phyloP scores from a whole-genome alignment of 2,113 vertebrate species.

The Spea bombifrons region DNA sequence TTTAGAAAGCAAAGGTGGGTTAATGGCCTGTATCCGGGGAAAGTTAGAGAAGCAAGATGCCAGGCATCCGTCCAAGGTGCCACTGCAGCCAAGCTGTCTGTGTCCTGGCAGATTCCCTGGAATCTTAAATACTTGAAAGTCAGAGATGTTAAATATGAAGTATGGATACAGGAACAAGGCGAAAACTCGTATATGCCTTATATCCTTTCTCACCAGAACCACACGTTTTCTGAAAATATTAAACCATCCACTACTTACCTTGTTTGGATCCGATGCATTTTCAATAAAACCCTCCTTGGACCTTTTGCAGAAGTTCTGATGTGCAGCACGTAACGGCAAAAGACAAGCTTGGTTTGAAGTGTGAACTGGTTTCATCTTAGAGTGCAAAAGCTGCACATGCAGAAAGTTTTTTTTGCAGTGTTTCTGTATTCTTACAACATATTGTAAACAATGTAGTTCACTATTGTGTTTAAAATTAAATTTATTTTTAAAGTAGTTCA shows the following conservation, averaged over 20 bases:
- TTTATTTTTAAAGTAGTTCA: neutral
- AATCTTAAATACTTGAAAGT: constrained; percentile 95
- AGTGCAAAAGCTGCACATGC: neutral
- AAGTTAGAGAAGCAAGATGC: constrained; percentile 85
- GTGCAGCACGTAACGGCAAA: constrained; percentile 78
- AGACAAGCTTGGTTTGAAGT: neutral
- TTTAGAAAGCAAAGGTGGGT: constrained; percentile 71
- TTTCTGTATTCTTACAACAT: neutral
- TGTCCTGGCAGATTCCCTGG: constrained; percentile 97
- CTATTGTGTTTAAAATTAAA: neutral
- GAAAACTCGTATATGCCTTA: constrained; percentile 98
- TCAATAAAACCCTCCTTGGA: constrained; percentile 89
- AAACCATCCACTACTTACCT: constrained; percentile 95
- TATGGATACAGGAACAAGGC: constrained; percentile 98
- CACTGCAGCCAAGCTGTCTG: constrained; percentile 80
- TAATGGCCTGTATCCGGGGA: constrained; percentile 82
- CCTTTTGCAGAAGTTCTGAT: constrained; percentile 95
- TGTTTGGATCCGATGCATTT: constrained; percentile 97
- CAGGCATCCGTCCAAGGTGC: constrained; percentile 83
- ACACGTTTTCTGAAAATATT: constrained; percentile 96
- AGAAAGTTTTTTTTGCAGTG: constrained; percentile 27
- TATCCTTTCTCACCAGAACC: constrained; percentile 91
- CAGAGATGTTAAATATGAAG: constrained; percentile 91
- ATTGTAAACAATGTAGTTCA: neutral
- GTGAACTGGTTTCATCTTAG: neutral